A percentile compares a stretch with the other conserved stretches of the same genome.
These are phyloP conservation scores for Heterotilapia buettikoferi DNA, from an alignment of 2,113 vertebrate genomes.

Conservation along the genomic window DNA sequence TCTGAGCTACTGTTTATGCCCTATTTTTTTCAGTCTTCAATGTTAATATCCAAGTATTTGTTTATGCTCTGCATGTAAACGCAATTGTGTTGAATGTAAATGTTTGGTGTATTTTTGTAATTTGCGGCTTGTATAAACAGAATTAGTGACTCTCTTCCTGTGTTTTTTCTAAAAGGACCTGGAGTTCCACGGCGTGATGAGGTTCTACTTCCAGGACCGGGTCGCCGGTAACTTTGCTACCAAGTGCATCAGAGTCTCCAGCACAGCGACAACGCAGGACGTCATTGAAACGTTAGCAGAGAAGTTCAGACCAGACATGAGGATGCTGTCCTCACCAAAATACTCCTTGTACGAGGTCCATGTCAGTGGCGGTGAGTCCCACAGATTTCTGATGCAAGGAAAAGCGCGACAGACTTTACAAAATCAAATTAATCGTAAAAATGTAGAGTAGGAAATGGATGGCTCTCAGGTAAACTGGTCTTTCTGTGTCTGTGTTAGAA, in stretches of 20 bases:
- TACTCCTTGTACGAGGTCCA: constrained; percentile 98
- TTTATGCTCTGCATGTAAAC: neutral
- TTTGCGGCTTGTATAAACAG: neutral
- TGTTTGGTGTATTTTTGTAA: neutral
- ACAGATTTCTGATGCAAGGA: neutral
- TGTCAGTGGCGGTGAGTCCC: constrained; percentile 92
- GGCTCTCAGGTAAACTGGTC: neutral
- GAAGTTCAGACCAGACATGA: constrained; percentile 98
- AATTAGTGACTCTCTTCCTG: neutral
- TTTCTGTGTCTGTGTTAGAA: constrained; percentile 71
- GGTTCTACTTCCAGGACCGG: constrained; percentile 99
- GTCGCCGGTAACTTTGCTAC: constrained; percentile 98
- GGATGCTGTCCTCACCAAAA: constrained; percentile 95
- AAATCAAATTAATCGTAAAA: neutral
- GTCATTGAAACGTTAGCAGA: constrained; percentile 97
- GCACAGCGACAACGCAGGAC: constrained; percentile 96
- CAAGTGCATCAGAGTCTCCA: constrained; percentile 96
- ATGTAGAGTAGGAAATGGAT: neutral
- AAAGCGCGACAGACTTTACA: neutral
- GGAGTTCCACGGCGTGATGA: constrained; percentile 98
- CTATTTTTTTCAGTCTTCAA: neutral
- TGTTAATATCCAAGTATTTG: neutral
- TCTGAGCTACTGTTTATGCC: neutral
- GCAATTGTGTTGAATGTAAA: neutral
- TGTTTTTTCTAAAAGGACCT: constrained; percentile 76